phyloP scores from a whole-genome alignment of 2,797 vertebrate genomes.

The Rhinella marina region DNA sequence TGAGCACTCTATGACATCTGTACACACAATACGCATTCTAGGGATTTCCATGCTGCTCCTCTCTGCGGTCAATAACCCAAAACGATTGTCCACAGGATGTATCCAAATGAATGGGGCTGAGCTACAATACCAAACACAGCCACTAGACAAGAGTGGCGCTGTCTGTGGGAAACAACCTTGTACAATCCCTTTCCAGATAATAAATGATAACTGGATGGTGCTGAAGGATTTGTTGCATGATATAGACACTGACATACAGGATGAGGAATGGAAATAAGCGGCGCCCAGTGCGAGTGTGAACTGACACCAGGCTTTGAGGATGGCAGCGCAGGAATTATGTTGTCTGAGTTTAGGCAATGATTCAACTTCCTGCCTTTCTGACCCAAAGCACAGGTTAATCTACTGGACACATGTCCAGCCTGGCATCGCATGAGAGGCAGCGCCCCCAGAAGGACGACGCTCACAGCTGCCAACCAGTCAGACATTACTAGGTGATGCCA shows the following conservation, averaged over 20 bases:
- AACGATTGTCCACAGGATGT: not conserved
- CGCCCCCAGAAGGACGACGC: not conserved
- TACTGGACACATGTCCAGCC: not conserved
- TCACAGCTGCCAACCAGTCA: not conserved
- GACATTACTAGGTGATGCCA: not conserved
- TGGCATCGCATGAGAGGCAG: not conserved
- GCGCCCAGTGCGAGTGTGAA: not conserved
- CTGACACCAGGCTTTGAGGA: not conserved
- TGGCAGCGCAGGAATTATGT: not conserved
- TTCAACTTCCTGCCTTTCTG: not conserved
- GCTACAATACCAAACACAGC: not conserved
- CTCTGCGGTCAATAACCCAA: not conserved
- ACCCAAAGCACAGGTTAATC: not conserved
- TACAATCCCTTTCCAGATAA: too few species aligned
- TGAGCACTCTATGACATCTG: not conserved
- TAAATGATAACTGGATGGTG: not conserved
- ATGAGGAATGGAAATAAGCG: not conserved
- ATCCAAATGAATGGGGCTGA: not conserved
- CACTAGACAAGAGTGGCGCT: not conserved
- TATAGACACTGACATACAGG: not conserved
- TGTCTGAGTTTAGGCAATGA: not conserved
- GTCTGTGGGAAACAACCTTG: too few species aligned
- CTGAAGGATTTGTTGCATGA: not conserved
- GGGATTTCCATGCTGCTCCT: not conserved
- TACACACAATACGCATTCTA: not conserved